phyloP scores from a whole-genome alignment of 2,888 invertebrate genomes.

The Diarsia brunnea region DNA sequence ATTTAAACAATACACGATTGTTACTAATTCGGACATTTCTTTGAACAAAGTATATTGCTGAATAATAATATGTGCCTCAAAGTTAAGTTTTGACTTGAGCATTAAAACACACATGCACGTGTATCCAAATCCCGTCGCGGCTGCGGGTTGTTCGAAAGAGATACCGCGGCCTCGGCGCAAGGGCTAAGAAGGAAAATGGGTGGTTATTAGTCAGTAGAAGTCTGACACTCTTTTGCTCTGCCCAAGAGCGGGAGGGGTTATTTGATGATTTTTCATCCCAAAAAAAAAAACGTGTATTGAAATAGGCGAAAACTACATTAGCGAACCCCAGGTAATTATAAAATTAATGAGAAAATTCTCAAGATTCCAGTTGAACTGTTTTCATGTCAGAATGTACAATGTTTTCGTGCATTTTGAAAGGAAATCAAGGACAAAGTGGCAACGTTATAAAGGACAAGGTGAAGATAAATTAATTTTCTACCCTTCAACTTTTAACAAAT shows the following conservation, averaged over 20 bases:
- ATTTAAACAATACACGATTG: conserved; percentile 11
- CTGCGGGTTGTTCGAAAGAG: no score
- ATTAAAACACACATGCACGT: conserved; percentile 13
- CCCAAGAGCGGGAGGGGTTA: no score
- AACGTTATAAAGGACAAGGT: conserved; percentile 25
- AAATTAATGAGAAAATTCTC: conserved; percentile 49
- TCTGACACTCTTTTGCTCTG: no score
- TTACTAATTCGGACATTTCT: conserved; percentile 22
- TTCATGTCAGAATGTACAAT: conserved; percentile 38
- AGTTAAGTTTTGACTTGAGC: conserved; percentile 22
- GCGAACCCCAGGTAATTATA: conserved; percentile 35
- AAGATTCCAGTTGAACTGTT: conserved; percentile 34
- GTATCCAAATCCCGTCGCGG: no score
- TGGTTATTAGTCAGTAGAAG: no score
- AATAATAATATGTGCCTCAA: conserved; percentile 21
- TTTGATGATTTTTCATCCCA: no score
- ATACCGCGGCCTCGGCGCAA: no score
- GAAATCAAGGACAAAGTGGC: conserved; percentile 33
- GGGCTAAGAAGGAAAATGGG: no score
- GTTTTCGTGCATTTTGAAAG: conserved; percentile 9
- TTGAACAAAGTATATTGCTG: conserved; percentile 14
- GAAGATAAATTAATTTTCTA: conserved; percentile 26
- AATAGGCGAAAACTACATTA: conserved; percentile 46
- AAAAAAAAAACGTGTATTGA: conserved; percentile 25
- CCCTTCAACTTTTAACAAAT: conserved; percentile 2